Percentiles rank a stretch among this genome's conserved stretches.
Evolutionary conservation across 2,888 invertebrate species (phyloP).

Genomic region (Apotomis turbidana): DNA sequence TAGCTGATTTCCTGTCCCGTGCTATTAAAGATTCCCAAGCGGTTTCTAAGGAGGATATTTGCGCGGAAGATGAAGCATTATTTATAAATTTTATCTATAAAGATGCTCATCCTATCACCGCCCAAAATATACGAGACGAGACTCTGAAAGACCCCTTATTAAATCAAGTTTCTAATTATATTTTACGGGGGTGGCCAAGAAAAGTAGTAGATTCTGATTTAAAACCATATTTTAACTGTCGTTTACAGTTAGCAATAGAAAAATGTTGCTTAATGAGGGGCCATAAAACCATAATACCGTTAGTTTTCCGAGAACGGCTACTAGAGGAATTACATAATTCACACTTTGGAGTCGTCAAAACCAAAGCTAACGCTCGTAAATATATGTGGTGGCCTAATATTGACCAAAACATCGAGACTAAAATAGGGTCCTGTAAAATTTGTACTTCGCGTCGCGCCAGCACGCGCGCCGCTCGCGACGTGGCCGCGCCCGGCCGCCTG

Average conservation of each 20-base stretch:
- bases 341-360: conserved; percentile 43
- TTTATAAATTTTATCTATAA: too few species aligned
- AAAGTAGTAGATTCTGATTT: background rate
- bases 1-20: too few species aligned
- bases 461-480: conserved; percentile 38
- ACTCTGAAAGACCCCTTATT: background rate
- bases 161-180: background rate
- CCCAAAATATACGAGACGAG: too few species aligned
- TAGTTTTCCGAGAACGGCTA: conserved; percentile 29
- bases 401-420: too few species aligned
- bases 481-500: conserved; percentile 37
- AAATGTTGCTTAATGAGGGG: conserved; percentile 40
- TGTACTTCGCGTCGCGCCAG: conserved; percentile 39
- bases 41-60: too few species aligned
- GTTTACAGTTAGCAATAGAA: conserved; percentile 8
- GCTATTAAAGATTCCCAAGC: too few species aligned
- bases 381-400: too few species aligned
- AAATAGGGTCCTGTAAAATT: conserved; percentile 35
- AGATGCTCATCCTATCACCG: too few species aligned
- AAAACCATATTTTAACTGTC: conserved; percentile 21
- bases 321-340: conserved; percentile 41
- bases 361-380: conserved; percentile 42
- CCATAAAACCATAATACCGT: background rate
- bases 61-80: too few species aligned
- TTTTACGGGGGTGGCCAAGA: conserved; percentile 4